Evolutionary conservation across 2,888 invertebrate species (phyloP).

Genomic region (Gasteruption jaculator): DNA sequence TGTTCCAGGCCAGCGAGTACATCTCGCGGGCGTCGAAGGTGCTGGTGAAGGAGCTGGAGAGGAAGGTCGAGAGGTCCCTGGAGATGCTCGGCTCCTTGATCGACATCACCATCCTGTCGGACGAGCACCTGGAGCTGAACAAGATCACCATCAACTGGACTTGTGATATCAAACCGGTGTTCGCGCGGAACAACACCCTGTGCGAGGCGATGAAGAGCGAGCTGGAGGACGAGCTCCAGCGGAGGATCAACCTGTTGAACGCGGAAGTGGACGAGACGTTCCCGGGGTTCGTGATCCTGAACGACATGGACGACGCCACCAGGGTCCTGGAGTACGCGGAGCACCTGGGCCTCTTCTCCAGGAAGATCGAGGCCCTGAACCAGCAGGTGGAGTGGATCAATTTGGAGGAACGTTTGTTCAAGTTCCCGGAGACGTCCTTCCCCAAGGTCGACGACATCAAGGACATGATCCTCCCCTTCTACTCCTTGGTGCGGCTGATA

Average conservation of each 20-base stretch:
- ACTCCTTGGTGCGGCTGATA: constrained; percentile 50
- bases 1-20: constrained; percentile 56
- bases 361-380: constrained; percentile 51
- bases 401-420: constrained; percentile 58
- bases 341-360: constrained; percentile 53
- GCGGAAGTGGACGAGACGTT: constrained; percentile 54
- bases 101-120: constrained; percentile 51
- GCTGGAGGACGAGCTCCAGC: constrained; percentile 55
- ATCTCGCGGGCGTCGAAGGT: constrained; percentile 53
- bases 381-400: constrained; percentile 56
- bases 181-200: constrained; percentile 54
- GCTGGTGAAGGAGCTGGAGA: constrained; percentile 51
- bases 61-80: constrained; percentile 48
- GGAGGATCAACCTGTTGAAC: constrained; percentile 53
- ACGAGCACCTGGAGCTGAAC: constrained; percentile 55
- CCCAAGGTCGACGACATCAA: constrained; percentile 56
- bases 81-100: constrained; percentile 46
- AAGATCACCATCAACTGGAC: constrained; percentile 56
- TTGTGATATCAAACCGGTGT: constrained; percentile 54
- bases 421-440: constrained; percentile 57
- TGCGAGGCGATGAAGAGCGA: constrained; percentile 57
- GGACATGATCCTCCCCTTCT: constrained; percentile 39
- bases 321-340: constrained; percentile 55
- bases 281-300: constrained; percentile 54
- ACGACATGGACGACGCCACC: constrained; percentile 56